Base-by-base conservation (phyloP, 1,140 invertebrate genomes). In the Drosophila ananassae region DNA sequence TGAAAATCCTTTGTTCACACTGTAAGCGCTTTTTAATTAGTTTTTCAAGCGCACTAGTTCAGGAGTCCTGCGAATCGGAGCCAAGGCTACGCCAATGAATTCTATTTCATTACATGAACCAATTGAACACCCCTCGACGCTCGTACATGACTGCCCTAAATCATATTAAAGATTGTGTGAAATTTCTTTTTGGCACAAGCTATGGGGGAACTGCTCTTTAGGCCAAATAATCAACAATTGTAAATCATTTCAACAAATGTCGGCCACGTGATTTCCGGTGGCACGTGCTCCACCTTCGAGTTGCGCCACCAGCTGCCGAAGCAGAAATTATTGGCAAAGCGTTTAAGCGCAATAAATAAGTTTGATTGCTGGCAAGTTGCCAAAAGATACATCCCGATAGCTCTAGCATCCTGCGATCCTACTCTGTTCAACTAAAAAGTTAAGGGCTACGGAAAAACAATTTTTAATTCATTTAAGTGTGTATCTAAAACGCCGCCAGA, bases 291-390 rank as follows among this genome's bases (percentile, higher is more conserved):
- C 61, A 73, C 64, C 50, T 51, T 28, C 24, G n/a, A 34, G 47
- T 21, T 50, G 28, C 41, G 21, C 32, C 61, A 60, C 12, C 62
- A 78, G 71, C 83, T 83, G 76, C 56, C 79, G 67, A 77, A 72
- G 69, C 63, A 79, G 30, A 82, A 90, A 74, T 82, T 90, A 85
- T 90, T 90, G 85, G 81, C 87, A 82, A 67, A 80, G 69, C 81
- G 75, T 78, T 90, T 87, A 67, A 90, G 68, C 67, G 81, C 78
- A 85, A 90, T 90, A 90, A 90, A 90, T 90, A 87, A 69, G 51
- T 72, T 90, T 82, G 69, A 90, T 77, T 72, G 73, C 55, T 90
- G 85, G 87, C 87, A 81, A 64, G 58, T 76, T 73, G 68, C 78
- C 67, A 60, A 64, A 48, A 46, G 25, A 60, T 34, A 55, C 34